Evolutionary conservation across 2,113 vertebrate genomes (phyloP).

Genomic region (Ammodytes marinus): DNA sequence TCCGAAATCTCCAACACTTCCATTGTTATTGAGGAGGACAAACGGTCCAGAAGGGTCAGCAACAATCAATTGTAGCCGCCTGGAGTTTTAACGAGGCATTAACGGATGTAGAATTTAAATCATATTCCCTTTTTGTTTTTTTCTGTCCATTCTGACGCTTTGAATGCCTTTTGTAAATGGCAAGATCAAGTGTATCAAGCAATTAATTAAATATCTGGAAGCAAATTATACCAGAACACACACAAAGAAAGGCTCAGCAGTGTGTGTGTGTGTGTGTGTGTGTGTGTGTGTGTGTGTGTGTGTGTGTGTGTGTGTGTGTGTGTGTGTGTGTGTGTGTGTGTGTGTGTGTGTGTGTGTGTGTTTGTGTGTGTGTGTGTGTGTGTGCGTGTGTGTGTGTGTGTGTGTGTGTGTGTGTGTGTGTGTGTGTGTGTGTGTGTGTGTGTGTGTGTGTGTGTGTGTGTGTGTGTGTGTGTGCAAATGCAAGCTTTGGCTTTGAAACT

Average conservation of each 20-base stretch:
- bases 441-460: no score
- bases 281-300: no score
- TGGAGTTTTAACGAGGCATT: slow-evolving; percentile 7
- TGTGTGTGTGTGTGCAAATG: slow-evolving; percentile 17
- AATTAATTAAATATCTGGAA: slow-evolving; percentile 42
- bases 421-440: no score
- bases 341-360: no score
- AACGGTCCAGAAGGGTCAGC: neutral
- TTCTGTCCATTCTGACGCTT: neutral
- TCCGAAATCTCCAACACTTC: slow-evolving; percentile 3
- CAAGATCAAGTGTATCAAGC: slow-evolving; percentile 27
- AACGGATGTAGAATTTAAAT: neutral
- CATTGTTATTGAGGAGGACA: neutral
- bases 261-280: neutral
- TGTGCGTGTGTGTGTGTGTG: no score
- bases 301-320: no score
- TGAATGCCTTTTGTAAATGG: slow-evolving; percentile 12
- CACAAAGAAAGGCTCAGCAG: neutral
- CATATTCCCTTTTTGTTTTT: slow-evolving; percentile 2
- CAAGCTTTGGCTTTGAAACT: slow-evolving; percentile 60
- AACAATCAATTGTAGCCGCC: neutral
- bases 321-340: no score
- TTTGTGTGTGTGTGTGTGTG: no score
- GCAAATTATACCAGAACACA: slow-evolving; percentile 6
- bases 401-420: no score